These are phyloP conservation scores for Pteronura brasiliensis DNA, from an alignment of 2,113 vertebrate genomes.

Conservation along the genomic window DNA sequence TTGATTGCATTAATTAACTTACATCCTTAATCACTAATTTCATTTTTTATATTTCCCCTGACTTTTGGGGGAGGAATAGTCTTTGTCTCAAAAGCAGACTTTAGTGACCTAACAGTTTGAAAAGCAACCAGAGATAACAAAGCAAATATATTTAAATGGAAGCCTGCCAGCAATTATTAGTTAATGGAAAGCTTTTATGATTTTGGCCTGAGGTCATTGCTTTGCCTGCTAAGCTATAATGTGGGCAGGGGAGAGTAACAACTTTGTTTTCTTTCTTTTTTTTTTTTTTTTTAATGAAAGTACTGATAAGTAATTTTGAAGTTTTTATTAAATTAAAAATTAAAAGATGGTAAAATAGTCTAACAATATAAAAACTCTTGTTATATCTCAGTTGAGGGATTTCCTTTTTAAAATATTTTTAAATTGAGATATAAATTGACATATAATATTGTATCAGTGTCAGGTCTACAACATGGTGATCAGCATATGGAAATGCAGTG, in stretches of 20 bases:
- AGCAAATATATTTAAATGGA: constrained; percentile 40
- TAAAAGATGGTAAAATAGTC: background rate
- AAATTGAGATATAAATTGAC: background rate
- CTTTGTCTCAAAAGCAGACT: constrained; percentile 52
- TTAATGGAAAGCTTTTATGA: constrained; percentile 34
- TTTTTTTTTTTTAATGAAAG: background rate
- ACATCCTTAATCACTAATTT: constrained; percentile 66
- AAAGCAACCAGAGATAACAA: constrained; percentile 51
- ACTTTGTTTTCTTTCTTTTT: background rate
- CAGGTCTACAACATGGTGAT: background rate
- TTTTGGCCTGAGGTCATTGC: background rate
- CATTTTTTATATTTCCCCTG: constrained; percentile 70
- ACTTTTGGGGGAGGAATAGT: constrained; percentile 49
- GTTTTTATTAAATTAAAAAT: constrained; percentile 21
- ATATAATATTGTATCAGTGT: background rate
- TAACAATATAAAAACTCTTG: background rate
- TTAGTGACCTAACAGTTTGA: constrained; percentile 43
- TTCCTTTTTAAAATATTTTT: background rate
- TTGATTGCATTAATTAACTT: constrained; percentile 61
- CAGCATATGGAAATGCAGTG: background rate
- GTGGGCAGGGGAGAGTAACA: background rate
- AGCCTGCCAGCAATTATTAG: background rate
- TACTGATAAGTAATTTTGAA: background rate
- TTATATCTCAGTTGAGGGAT: background rate
- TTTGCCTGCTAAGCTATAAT: background rate